phyloP scores from a whole-genome alignment of 2,797 vertebrate genomes.

The Sebastes cheni region DNA sequence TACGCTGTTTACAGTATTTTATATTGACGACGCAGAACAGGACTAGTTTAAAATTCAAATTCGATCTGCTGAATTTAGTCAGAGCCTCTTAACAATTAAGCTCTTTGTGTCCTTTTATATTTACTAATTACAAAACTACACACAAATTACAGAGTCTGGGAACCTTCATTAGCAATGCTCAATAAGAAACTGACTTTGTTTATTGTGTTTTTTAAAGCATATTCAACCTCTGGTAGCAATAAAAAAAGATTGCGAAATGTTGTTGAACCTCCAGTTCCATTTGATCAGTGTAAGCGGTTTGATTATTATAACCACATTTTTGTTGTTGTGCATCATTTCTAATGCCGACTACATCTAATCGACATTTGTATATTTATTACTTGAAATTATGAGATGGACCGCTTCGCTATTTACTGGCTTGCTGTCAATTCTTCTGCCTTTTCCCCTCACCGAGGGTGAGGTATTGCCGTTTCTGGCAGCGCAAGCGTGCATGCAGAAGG shows the following conservation, averaged over 20 bases:
- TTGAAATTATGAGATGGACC: no score
- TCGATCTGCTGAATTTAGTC: not conserved
- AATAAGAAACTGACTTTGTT: not conserved
- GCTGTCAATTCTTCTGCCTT: no score
- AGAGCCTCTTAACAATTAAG: not conserved
- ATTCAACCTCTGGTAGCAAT: not conserved
- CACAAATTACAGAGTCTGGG: not conserved
- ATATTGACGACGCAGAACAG: not conserved
- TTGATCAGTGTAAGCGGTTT: no score
- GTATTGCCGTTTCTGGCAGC: no score
- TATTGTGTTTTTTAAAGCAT: not conserved
- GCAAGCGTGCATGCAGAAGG: no score
- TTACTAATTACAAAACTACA: not conserved
- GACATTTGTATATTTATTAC: no score
- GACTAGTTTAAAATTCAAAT: not conserved
- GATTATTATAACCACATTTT: no score
- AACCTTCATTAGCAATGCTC: not conserved
- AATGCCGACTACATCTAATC: no score
- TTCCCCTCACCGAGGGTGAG: no score
- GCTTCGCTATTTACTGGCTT: no score
- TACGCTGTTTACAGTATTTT: not conserved
- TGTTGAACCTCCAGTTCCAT: not conserved
- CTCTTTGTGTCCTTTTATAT: not conserved
- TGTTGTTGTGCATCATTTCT: no score
- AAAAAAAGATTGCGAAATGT: not conserved